A percentile compares a stretch with the other conserved stretches of the same genome.
These are phyloP conservation scores for Palythoa heliodiscus DNA, from an alignment of 92 coral and sea anemone genomes.

Conservation along the genomic window DNA sequence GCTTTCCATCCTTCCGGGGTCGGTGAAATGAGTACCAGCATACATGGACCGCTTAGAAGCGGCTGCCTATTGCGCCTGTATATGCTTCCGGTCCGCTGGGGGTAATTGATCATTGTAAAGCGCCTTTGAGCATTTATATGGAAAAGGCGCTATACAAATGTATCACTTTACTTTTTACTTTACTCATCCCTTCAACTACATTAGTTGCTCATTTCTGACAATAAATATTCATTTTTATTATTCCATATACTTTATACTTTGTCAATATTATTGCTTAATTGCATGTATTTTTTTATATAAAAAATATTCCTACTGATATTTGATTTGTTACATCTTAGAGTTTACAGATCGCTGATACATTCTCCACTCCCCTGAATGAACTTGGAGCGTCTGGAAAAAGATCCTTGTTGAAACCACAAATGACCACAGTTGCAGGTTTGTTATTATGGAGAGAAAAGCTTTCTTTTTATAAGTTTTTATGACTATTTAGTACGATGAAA, in stretches of 20 bases:
- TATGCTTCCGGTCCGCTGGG: too few relatives aligned
- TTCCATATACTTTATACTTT: neutral
- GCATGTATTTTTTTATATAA: neutral
- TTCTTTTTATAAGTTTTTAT: neutral
- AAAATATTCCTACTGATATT: neutral
- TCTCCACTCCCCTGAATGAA: neutral
- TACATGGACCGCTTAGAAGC: too few relatives aligned
- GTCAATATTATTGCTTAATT: neutral
- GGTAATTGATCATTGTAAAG: too few relatives aligned
- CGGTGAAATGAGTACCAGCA: too few relatives aligned
- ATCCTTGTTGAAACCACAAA: slow-evolving; percentile 12
- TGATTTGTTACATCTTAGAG: neutral
- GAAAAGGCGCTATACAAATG: too few relatives aligned
- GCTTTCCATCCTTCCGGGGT: too few relatives aligned
- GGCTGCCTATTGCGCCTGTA: too few relatives aligned
- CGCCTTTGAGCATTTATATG: too few relatives aligned
- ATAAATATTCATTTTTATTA: neutral
- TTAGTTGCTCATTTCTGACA: neutral
- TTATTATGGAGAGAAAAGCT: neutral
- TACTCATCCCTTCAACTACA: too few relatives aligned
- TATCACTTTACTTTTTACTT: too few relatives aligned
- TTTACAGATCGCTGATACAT: neutral
- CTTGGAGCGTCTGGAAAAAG: neutral
- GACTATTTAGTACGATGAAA: too few relatives aligned
- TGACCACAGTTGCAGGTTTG: slow-evolving; percentile 22